Evolutionary conservation across 30 jellyfish, hydroid and myxozoan genomes (phyloP).

Genomic region (Calvadosia cruxmelitensis): DNA sequence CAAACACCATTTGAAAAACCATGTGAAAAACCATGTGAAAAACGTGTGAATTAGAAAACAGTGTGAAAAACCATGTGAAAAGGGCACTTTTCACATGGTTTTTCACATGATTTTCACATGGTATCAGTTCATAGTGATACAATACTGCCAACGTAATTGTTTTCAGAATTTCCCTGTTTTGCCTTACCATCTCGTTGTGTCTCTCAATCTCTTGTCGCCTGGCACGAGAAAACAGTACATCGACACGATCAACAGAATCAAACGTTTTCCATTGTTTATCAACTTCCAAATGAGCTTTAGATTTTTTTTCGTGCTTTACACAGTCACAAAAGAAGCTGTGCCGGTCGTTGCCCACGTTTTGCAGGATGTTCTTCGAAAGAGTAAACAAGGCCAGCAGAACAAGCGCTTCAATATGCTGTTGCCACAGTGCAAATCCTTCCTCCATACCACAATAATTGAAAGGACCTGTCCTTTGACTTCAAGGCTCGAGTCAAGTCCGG

Average conservation of each 20-base stretch:
- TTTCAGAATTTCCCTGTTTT: conserved; percentile 30
- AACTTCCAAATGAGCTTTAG: conserved; percentile 20
- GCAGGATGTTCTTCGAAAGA: conserved; percentile 16
- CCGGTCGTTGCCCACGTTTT: conserved; percentile 39
- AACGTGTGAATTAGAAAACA: no score
- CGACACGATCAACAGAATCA: conserved; percentile 20
- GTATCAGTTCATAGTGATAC: no score
- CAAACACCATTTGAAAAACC: no score
- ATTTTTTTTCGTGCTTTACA: conserved; percentile 22
- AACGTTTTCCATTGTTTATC: conserved; percentile 16
- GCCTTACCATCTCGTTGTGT: conserved; percentile 26
- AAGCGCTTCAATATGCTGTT: no score
- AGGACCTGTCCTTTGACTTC: conserved; percentile 6
- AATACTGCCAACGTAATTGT: conserved; percentile 5
- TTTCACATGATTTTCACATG: no score
- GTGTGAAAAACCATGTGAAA: no score
- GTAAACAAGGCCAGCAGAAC: conserved; percentile 39
- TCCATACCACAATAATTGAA: conserved; percentile 17
- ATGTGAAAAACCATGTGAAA: no score
- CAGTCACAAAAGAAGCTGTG: conserved; percentile 14
- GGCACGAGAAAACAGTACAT: conserved; percentile 20
- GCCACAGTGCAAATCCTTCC: no score
- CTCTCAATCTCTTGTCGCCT: conserved; percentile 38
- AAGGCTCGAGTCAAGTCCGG: no score
- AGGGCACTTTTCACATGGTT: no score